phyloP scores from a whole-genome alignment of 2,888 invertebrate genomes.

The Metalampra italica region DNA sequence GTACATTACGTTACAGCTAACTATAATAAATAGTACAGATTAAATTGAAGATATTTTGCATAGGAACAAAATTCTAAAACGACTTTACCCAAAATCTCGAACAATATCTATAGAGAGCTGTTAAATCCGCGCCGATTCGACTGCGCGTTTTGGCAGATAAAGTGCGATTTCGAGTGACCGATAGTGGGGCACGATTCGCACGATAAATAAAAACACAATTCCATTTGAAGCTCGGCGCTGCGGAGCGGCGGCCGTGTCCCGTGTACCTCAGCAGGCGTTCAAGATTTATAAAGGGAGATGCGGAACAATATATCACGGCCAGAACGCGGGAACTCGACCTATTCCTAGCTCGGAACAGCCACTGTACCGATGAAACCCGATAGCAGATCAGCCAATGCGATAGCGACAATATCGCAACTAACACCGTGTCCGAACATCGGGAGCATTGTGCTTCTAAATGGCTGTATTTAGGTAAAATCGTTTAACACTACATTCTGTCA shows the following conservation, averaged over 20 bases:
- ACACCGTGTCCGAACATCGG: constrained; percentile 40
- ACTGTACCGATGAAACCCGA: constrained; percentile 67
- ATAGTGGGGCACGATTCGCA: constrained; percentile 73
- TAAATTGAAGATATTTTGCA: background rate
- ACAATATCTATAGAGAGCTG: constrained; percentile 32
- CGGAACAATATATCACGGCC: constrained; percentile 75
- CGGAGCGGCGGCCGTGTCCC: constrained; percentile 68
- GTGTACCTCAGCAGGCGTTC: constrained; percentile 78
- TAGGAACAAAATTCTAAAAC: background rate
- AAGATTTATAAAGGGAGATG: constrained; percentile 77
- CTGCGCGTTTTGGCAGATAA: constrained; percentile 69
- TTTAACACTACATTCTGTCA: constrained; percentile 5
- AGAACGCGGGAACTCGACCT: constrained; percentile 75
- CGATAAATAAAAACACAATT: constrained; percentile 79
- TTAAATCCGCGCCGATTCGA: constrained; percentile 45
- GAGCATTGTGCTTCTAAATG: constrained; percentile 26
- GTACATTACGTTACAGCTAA: too few relatives aligned
- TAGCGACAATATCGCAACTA: constrained; percentile 48
- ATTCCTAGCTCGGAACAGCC: constrained; percentile 71
- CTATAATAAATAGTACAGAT: too few relatives aligned
- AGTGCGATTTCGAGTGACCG: constrained; percentile 72
- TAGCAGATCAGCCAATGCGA: constrained; percentile 64
- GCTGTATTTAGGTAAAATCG: background rate
- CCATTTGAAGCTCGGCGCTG: constrained; percentile 72
- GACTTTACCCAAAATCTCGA: background rate